Evolutionary conservation across 2,888 invertebrate species (phyloP), one percentile per base, ranked within the genome.

Genomic region (Xestia c-nigrum): DNA sequence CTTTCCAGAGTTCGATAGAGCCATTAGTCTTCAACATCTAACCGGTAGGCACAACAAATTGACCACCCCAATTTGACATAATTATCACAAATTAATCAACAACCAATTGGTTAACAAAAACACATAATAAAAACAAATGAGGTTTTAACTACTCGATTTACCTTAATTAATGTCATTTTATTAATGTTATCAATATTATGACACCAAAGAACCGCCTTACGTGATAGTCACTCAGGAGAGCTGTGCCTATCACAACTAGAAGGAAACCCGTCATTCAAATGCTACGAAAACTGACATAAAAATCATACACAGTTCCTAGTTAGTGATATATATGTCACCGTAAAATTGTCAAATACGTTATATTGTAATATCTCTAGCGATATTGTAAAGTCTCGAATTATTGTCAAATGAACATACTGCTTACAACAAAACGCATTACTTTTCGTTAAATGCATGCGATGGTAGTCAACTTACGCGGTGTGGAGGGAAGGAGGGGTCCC

Each of bases 91-190:
- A 67, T 74, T 67, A 38, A 79, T 63, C 43, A 74, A 64, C 31
- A 64, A 52, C 43, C 5, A 74, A 50, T 68, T 46, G 52, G 1
- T 46, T 74, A 81, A 68, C 21, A 57, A 43, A 63, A 61, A 61
- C 16, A 55, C 14, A 43, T 55, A 72, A 72, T 55, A 40, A 63
- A 66, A 73, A 5, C 46, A 73, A 79, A 74, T 79, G 63, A 68
- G 55, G 63, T 57, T 68, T 73, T 79, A 79, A 80, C 74, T 74
- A 68, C 81, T 65, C 64, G 24, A 74, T 81, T 81, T 79, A 81
- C 38, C 43, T 47, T n/a, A 31, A 74, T 74, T 43, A 24, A 50
- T 57, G 16, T 57, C 1, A 61, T 61, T 78, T 57, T 59, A 59
- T 67, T 31, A 38, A 70, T 65, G 38, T 19, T 47, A 71, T 31